Evolutionary conservation across 2,888 invertebrate genomes (phyloP).

Genomic region (Epiblema foenella): DNA sequence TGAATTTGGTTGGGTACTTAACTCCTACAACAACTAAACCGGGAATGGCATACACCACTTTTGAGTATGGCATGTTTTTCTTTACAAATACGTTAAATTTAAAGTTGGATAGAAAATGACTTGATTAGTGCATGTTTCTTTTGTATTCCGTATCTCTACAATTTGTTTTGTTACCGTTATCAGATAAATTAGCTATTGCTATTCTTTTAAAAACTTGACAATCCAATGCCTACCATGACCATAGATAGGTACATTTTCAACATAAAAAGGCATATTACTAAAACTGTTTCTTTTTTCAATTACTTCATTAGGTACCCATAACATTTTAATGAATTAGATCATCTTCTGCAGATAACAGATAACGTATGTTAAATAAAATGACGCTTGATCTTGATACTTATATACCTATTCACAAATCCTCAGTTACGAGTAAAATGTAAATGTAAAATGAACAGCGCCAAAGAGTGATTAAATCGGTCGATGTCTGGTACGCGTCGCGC

Average conservation of each 20-base stretch:
- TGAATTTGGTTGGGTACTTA: not conserved
- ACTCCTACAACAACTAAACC: not conserved
- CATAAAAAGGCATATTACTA: no score
- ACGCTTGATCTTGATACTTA: slow-evolving; percentile 22
- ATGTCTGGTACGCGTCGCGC: slow-evolving; percentile 83
- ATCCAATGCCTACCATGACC: no score
- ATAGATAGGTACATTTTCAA: not conserved
- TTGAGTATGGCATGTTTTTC: not conserved
- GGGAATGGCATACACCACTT: not conserved
- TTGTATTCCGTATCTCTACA: not conserved
- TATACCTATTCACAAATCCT: slow-evolving; percentile 39
- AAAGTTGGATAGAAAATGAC: not conserved
- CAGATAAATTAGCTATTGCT: not conserved
- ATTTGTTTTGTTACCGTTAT: not conserved
- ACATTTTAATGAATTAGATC: not conserved
- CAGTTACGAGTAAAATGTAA: slow-evolving; percentile 41
- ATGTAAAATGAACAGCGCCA: slow-evolving; percentile 62
- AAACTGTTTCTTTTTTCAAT: not conserved
- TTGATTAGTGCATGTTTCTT: not conserved
- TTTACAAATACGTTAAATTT: not conserved
- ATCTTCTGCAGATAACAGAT: no score
- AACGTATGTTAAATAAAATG: slow-evolving; percentile 31
- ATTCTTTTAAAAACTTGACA: no score
- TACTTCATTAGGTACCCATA: not conserved
- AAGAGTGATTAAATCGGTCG: slow-evolving; percentile 80